Percentiles rank a stretch among this genome's conserved stretches.
Conservation (phyloP, 1,140 invertebrate genomes). For the Arion vulgaris region DNA sequence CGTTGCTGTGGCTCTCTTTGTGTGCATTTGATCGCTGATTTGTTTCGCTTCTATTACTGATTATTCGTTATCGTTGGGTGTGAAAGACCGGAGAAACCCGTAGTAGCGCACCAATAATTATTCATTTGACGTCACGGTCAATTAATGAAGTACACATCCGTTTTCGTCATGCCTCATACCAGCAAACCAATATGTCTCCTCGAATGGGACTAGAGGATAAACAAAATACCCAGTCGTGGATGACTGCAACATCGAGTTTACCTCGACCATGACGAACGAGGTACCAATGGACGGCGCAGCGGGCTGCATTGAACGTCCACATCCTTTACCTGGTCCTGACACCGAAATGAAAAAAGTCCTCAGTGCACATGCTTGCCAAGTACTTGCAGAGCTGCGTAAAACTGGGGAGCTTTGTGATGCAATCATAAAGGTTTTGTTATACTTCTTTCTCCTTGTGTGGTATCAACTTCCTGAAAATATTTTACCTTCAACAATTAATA, state of each 20-base stretch:
- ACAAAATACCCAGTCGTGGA: conserved; percentile 6
- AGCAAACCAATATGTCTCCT: conserved; percentile 30
- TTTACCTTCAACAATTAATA: no score
- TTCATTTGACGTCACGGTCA: not conserved
- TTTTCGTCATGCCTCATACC: conserved; percentile 21
- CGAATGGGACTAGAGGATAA: conserved; percentile 7
- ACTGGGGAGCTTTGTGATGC: conserved; percentile 87
- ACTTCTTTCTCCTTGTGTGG: no score
- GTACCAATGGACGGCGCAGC: conserved; percentile 30
- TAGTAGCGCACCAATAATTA: not conserved
- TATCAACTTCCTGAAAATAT: no score
- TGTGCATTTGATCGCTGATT: no score
- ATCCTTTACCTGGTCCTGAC: conserved; percentile 18
- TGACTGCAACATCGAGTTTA: conserved; percentile 27
- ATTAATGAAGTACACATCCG: conserved; percentile 4
- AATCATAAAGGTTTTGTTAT: conserved; percentile 83
- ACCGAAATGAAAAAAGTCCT: conserved; percentile 47
- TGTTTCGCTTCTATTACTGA: no score
- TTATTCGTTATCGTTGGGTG: not conserved
- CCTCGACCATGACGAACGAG: conserved; percentile 30
- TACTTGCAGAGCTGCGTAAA: conserved; percentile 71
- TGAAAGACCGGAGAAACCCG: not conserved
- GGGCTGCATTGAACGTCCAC: conserved; percentile 26
- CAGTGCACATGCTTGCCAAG: conserved; percentile 50
- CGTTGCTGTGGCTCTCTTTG: no score